Conservation (phyloP, 2,113 vertebrate genomes). For the Silurus glanis region DNA sequence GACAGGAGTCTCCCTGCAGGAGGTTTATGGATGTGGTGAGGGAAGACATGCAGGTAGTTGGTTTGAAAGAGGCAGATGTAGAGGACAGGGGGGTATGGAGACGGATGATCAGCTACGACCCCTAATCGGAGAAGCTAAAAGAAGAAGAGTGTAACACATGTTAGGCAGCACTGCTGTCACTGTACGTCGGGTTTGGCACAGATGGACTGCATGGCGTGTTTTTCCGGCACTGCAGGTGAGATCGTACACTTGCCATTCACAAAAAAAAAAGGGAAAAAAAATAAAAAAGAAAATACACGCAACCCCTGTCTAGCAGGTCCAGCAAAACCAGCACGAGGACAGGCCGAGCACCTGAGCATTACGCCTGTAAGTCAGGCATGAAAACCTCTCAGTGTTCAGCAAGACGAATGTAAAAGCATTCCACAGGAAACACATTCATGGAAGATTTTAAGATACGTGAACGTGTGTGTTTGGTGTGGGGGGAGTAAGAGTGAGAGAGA, state of each 20-base stretch:
- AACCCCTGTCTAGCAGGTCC: neutral
- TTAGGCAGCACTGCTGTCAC: neutral
- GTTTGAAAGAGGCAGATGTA: too few species aligned
- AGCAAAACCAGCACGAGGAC: neutral
- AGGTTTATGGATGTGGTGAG: too few species aligned
- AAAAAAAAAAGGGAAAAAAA: neutral
- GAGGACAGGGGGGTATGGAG: too few species aligned
- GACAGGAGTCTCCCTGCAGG: too few species aligned
- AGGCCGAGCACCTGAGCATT: neutral
- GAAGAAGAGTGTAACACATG: neutral
- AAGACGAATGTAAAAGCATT: neutral
- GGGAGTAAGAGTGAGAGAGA: neutral
- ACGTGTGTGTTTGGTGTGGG: neutral
- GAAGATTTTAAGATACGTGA: neutral
- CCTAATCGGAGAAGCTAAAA: too few species aligned
- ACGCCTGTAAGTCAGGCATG: neutral
- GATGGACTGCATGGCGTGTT: neutral
- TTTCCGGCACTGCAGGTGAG: neutral
- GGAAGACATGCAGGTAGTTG: too few species aligned
- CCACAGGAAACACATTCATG: conserved; percentile 4
- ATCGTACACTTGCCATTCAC: neutral
- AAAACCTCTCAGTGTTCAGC: neutral
- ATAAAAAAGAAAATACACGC: too few species aligned
- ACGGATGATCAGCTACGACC: too few species aligned
- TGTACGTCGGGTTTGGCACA: too few species aligned